Percentiles rank a stretch among this genome's conserved stretches.
These are phyloP conservation scores for Omphaloscelis lunosa DNA, from an alignment of 2,888 invertebrate species.

Conservation along the genomic window DNA sequence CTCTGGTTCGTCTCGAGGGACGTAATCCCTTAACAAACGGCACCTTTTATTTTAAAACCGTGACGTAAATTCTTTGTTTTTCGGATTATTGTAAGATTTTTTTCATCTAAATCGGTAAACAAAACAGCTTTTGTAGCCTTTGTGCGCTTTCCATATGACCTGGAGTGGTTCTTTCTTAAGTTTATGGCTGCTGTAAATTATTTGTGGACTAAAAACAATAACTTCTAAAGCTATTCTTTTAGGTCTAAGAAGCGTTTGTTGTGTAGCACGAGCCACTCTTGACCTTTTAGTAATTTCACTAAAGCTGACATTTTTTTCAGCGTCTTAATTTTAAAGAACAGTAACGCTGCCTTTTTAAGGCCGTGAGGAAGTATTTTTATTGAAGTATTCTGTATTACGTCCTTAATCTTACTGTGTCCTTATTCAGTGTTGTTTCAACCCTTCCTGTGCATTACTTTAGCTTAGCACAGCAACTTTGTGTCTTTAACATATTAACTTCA, in stretches of 20 bases:
- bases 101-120: conserved; percentile 69
- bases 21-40: conserved; percentile 85
- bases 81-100: conserved; percentile 71
- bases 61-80: conserved; percentile 84
- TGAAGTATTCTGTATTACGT: neutral
- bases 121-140: conserved; percentile 72
- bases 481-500: neutral
- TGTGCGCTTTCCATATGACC: conserved; percentile 63
- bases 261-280: conserved; percentile 70
- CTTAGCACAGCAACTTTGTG: neutral
- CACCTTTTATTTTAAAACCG: conserved; percentile 84
- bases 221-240: conserved; percentile 45
- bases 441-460: neutral
- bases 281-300: conserved; percentile 38
- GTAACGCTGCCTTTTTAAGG: neutral
- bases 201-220: conserved; percentile 68
- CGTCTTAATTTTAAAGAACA: neutral
- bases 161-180: conserved; percentile 66
- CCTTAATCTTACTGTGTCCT: neutral
- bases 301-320: neutral
- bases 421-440: neutral
- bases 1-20: conserved; percentile 77
- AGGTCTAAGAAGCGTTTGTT: conserved; percentile 49
- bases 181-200: conserved; percentile 74
- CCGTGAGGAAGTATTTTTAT: neutral